phyloP scores from a whole-genome alignment of 2,797 vertebrate genomes.

The Allobates femoralis region DNA sequence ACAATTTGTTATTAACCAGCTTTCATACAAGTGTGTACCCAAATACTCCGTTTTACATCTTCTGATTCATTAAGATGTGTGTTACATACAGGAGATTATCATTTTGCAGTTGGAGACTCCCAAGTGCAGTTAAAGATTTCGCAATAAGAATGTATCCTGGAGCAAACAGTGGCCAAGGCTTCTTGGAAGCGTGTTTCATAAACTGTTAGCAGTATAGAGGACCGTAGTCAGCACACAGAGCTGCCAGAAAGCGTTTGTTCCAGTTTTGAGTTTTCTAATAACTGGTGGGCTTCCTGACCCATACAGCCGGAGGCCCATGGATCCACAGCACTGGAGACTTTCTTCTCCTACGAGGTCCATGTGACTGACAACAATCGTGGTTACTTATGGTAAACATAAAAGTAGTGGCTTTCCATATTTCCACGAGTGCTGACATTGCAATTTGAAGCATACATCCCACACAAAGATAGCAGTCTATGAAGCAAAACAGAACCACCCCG shows the following conservation, averaged over 20 bases:
- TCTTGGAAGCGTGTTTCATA: not conserved
- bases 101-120: not conserved
- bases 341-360: constrained; percentile 22
- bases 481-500: constrained; percentile 38
- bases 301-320: not conserved
- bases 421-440: constrained; percentile 9
- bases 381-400: constrained; percentile 32
- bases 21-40: not conserved
- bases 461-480: constrained; percentile 26
- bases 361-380: constrained; percentile 18
- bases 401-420: constrained; percentile 6
- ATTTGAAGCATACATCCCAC: constrained; percentile 23
- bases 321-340: no score
- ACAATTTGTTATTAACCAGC: no score
- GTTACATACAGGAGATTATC: not conserved
- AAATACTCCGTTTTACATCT: not conserved
- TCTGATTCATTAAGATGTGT: not conserved
- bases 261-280: not conserved
- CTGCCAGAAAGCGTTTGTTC: constrained; percentile 21
- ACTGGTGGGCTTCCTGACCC: not conserved
- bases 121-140: not conserved
- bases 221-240: not conserved
- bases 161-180: constrained; percentile 11
- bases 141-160: not conserved
- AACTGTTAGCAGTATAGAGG: not conserved